Conservation (phyloP, 92 coral and sea anemone species). For the Heliopora coerulea region DNA sequence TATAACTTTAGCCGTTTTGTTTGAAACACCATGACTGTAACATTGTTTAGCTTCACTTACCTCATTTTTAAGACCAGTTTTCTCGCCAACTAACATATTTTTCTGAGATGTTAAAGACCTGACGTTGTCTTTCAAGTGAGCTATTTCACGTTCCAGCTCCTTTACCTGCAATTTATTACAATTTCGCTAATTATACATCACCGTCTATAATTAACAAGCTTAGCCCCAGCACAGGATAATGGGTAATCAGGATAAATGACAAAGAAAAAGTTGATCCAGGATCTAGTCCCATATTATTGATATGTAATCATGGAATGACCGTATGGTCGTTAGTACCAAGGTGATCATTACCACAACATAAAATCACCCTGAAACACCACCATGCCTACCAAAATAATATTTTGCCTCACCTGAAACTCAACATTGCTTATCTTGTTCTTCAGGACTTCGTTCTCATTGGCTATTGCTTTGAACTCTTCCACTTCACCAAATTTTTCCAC, state of each 20-base stretch:
- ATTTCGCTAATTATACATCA: too few species aligned
- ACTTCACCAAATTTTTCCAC: constrained; percentile 80
- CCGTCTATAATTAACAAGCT: too few species aligned
- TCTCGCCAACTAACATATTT: constrained; percentile 85
- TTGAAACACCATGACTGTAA: too few species aligned
- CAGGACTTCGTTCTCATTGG: constrained; percentile 64
- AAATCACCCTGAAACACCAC: too few species aligned
- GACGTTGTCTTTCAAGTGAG: constrained; percentile 65
- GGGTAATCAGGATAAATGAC: too few species aligned
- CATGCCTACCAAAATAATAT: too few species aligned
- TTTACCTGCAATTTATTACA: constrained; percentile 60
- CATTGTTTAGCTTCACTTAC: constrained; percentile 26
- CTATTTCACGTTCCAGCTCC: constrained; percentile 64
- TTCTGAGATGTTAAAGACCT: constrained; percentile 74
- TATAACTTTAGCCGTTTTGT: too few species aligned
- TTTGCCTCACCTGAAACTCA: constrained; percentile 78
- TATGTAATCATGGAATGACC: too few species aligned
- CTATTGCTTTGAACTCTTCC: constrained; percentile 69
- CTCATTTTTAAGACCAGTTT: constrained; percentile 90
- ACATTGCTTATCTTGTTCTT: constrained; percentile 64
- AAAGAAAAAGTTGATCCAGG: too few species aligned
- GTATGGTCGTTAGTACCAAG: neutral
- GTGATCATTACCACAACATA: neutral
- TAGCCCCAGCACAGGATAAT: too few species aligned
- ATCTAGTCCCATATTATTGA: too few species aligned